These are phyloP conservation scores for Macroteleia sp. DNA, from an alignment of 2,888 invertebrate genomes.

Conservation along the genomic window DNA sequence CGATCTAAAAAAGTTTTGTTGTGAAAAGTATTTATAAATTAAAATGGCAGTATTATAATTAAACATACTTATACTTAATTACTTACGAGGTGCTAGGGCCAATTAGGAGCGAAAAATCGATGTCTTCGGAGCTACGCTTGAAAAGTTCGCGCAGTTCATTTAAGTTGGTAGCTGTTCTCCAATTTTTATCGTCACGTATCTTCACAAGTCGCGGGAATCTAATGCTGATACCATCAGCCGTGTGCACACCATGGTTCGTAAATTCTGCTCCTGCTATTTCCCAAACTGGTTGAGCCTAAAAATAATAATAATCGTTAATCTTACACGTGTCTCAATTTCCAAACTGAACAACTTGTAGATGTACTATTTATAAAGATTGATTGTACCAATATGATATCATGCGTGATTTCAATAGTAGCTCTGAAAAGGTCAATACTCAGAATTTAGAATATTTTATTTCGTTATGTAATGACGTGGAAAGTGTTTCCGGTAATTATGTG, in stretches of 20 bases:
- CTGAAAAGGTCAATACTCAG: too few species aligned
- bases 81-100: slow-evolving; percentile 35
- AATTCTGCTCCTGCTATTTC: slow-evolving; percentile 95
- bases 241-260: slow-evolving; percentile 92
- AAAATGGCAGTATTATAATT: too few species aligned
- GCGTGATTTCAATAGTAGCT: too few species aligned
- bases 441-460: too few species aligned
- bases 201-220: slow-evolving; percentile 95
- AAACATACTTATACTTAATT: slow-evolving; percentile 14
- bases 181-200: slow-evolving; percentile 93
- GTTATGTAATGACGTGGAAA: too few species aligned
- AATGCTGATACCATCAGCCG: slow-evolving; percentile 96
- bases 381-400: too few species aligned
- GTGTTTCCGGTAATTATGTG: too few species aligned
- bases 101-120: slow-evolving; percentile 75
- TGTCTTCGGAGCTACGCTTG: slow-evolving; percentile 84
- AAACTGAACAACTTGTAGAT: background rate
- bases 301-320: background rate
- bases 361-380: too few species aligned
- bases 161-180: slow-evolving; percentile 92
- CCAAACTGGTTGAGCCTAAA: slow-evolving; percentile 93
- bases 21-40: too few species aligned
- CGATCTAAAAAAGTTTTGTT: too few species aligned
- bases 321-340: too few species aligned
- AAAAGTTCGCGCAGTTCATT: slow-evolving; percentile 89